Conservation (phyloP, 2,113 vertebrate genomes). For the Cyprinus carpio region DNA sequence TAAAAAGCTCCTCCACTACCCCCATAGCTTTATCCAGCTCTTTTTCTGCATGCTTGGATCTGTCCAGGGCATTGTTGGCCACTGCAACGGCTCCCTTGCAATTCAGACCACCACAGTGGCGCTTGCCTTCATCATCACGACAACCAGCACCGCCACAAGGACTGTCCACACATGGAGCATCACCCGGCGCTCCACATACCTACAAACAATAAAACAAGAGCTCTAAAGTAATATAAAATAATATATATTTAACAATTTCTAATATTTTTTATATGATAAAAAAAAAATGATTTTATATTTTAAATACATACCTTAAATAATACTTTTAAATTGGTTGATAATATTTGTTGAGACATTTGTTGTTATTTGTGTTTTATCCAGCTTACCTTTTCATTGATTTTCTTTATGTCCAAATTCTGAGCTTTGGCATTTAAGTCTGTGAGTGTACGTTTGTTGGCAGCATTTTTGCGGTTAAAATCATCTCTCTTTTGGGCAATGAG, state of each 20-base stretch:
- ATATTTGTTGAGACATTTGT: too few species aligned
- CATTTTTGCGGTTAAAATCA: conserved; percentile 85
- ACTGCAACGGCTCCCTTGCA: conserved; percentile 84
- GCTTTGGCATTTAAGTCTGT: conserved; percentile 74
- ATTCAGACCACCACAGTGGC: conserved; percentile 89
- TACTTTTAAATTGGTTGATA: not conserved
- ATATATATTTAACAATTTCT: not conserved
- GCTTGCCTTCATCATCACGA: conserved; percentile 86
- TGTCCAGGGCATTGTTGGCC: conserved; percentile 84
- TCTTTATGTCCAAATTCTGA: conserved; percentile 78
- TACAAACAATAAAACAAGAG: conserved; percentile 59
- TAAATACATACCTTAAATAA: not conserved
- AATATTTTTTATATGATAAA: not conserved
- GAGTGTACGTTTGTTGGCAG: conserved; percentile 84
- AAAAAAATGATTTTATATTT: not conserved
- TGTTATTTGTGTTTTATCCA: too few species aligned
- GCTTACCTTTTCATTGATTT: conserved; percentile 88
- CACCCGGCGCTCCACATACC: conserved; percentile 85
- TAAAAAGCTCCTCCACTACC: conserved; percentile 84
- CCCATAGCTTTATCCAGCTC: conserved; percentile 84
- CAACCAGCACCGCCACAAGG: conserved; percentile 93
- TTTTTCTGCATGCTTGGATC: conserved; percentile 83
- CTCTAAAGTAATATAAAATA: not conserved
- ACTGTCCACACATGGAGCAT: conserved; percentile 84
- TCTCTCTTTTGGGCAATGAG: conserved; percentile 80